phyloP scores from a whole-genome alignment of 2,888 invertebrate species.

The Bellardia bayeri region DNA sequence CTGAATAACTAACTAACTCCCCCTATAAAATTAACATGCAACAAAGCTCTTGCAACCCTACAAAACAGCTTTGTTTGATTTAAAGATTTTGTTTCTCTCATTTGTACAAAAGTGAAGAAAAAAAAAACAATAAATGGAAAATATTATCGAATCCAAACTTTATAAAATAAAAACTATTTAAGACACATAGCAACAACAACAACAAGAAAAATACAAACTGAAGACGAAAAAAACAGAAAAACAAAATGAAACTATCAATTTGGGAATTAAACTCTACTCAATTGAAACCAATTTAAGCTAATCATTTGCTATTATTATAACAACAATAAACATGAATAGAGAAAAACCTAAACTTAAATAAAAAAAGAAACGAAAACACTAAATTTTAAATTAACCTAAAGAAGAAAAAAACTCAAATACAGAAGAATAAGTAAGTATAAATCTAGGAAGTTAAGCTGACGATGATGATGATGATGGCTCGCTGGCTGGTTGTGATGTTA shows the following conservation, averaged over 20 bases:
- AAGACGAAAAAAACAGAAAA: constrained; percentile 32
- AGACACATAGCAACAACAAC: constrained; percentile 28
- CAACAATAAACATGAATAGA: constrained; percentile 50
- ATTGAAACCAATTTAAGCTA: constrained; percentile 83
- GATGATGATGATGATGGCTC: constrained; percentile 30
- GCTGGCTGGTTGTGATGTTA: neutral
- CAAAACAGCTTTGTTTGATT: constrained; percentile 25
- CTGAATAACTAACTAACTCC: constrained; percentile 9
- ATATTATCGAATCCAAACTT: constrained; percentile 15
- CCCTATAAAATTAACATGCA: neutral
- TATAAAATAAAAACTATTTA: constrained; percentile 51
- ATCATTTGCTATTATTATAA: constrained; percentile 80
- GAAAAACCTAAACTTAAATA: constrained; percentile 35
- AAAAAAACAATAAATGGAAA: constrained; percentile 17
- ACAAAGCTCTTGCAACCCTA: neutral
- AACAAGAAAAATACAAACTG: constrained; percentile 28
- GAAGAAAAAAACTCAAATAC: constrained; percentile 9
- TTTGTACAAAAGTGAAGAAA: constrained; percentile 28
- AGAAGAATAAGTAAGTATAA: constrained; percentile 26
- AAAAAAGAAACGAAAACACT: constrained; percentile 8
- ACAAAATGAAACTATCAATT: constrained; percentile 76
- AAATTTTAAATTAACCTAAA: constrained; percentile 41
- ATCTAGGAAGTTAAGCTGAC: constrained; percentile 42
- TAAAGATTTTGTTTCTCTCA: constrained; percentile 16
- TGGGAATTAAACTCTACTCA: constrained; percentile 79